These are phyloP conservation scores for Florisuga fusca DNA, from an alignment of 2,797 vertebrate genomes.

Conservation along the genomic window DNA sequence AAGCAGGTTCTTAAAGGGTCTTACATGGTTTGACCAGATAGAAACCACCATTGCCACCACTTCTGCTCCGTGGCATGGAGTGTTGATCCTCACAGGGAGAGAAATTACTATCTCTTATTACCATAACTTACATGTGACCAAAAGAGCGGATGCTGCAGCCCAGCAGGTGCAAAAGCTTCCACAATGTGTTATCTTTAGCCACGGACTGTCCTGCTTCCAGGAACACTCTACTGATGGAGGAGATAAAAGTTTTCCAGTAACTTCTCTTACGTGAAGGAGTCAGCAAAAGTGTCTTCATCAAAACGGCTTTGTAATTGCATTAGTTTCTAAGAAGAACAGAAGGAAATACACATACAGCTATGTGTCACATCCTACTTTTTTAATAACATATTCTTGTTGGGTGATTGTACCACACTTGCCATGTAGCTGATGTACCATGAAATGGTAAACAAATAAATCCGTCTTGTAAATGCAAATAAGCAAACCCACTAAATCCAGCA, in stretches of 20 bases:
- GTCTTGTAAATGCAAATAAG: neutral
- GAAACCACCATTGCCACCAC: neutral
- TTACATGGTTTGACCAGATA: neutral
- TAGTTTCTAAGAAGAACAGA: neutral
- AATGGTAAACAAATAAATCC: neutral
- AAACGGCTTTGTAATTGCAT: neutral
- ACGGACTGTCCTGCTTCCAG: slow-evolving; percentile 50
- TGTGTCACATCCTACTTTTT: neutral
- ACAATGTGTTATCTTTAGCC: neutral
- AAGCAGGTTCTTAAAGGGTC: neutral
- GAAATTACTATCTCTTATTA: neutral
- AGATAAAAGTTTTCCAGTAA: slow-evolving; percentile 28
- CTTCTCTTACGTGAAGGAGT: neutral
- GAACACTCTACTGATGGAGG: slow-evolving; percentile 15
- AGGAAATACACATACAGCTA: neutral
- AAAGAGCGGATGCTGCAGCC: neutral
- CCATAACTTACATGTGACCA: neutral
- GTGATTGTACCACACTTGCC: neutral
- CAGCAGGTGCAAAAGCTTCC: slow-evolving; percentile 43
- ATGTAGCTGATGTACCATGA: neutral
- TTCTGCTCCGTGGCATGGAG: neutral
- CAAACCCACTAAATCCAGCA: neutral
- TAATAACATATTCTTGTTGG: neutral
- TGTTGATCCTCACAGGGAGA: neutral
- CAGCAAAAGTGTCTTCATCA: neutral